These are phyloP conservation scores for Darevskia nairensis DNA, from an alignment of 2,797 vertebrate species.

Conservation along the genomic window DNA sequence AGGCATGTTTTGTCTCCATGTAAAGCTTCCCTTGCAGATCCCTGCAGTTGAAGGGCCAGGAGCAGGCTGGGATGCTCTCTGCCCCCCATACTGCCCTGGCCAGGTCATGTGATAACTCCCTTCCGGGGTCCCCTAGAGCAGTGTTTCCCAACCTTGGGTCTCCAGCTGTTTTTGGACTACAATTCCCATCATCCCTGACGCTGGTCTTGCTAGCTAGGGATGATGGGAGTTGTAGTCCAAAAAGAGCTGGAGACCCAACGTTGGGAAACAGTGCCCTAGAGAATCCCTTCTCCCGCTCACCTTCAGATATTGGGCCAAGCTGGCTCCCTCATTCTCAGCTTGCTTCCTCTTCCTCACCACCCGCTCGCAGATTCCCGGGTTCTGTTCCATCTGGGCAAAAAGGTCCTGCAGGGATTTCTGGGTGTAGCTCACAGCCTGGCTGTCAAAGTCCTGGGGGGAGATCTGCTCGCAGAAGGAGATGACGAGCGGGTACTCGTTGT, in stretches of 20 bases:
- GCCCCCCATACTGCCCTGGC: neutral
- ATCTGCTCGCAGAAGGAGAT: slow-evolving; percentile 53
- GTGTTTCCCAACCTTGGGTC: too few relatives aligned
- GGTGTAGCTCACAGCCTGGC: slow-evolving; percentile 43
- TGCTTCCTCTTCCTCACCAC: slow-evolving; percentile 53
- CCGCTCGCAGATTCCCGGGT: slow-evolving; percentile 35
- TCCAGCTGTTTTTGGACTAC: too few relatives aligned
- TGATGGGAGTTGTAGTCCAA: too few relatives aligned
- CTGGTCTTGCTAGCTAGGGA: too few relatives aligned
- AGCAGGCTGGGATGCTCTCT: too few relatives aligned
- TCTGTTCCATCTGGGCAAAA: slow-evolving; percentile 41
- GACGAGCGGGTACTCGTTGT: slow-evolving; percentile 29
- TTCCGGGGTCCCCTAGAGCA: neutral
- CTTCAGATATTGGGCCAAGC: slow-evolving; percentile 49
- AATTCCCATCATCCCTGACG: too few relatives aligned
- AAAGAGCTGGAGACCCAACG: too few relatives aligned
- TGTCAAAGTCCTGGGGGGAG: slow-evolving; percentile 54
- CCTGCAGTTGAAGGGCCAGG: neutral
- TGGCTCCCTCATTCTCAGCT: slow-evolving; percentile 40
- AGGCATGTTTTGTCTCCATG: neutral
- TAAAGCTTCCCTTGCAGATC: neutral
- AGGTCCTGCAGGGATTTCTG: slow-evolving; percentile 46
- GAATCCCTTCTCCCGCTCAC: neutral
- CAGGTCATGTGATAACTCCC: neutral
- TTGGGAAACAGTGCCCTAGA: too few relatives aligned